These are phyloP conservation scores for Colletes latitarsis DNA, from an alignment of 1,140 invertebrate species.

Conservation along the genomic window DNA sequence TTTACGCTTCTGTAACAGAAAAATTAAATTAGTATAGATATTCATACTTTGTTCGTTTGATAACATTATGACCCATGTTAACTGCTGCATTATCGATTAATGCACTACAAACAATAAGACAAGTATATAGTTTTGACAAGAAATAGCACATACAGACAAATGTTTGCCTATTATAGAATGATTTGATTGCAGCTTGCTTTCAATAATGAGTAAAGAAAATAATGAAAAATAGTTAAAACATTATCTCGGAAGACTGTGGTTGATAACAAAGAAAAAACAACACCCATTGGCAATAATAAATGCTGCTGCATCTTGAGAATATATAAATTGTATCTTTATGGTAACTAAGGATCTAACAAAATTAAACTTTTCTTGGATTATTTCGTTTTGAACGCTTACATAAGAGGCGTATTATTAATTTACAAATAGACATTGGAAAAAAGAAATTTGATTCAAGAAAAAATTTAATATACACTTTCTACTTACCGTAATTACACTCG, in stretches of 20 bases:
- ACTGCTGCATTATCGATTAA: background rate
- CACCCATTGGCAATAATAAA: background rate
- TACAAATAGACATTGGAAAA: background rate
- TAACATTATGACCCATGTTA: background rate
- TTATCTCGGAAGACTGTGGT: background rate
- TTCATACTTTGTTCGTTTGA: background rate
- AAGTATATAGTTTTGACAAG: background rate
- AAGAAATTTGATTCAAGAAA: background rate
- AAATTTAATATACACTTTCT: background rate
- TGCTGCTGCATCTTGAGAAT: background rate
- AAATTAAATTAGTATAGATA: slow-evolving; percentile 1
- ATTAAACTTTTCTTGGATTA: background rate
- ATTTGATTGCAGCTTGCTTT: background rate
- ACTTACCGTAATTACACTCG: background rate
- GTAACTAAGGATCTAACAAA: background rate
- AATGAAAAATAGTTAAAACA: background rate
- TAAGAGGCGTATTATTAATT: background rate
- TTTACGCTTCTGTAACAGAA: slow-evolving; percentile 21
- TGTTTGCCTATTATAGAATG: background rate
- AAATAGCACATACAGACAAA: background rate
- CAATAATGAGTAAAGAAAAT: background rate
- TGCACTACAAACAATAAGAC: background rate
- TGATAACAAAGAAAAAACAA: background rate
- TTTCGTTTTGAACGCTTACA: background rate
- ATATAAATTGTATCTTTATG: background rate